These are phyloP conservation scores for Parus major DNA, from an alignment of 2,113 vertebrate genomes.

Conservation along the genomic window DNA sequence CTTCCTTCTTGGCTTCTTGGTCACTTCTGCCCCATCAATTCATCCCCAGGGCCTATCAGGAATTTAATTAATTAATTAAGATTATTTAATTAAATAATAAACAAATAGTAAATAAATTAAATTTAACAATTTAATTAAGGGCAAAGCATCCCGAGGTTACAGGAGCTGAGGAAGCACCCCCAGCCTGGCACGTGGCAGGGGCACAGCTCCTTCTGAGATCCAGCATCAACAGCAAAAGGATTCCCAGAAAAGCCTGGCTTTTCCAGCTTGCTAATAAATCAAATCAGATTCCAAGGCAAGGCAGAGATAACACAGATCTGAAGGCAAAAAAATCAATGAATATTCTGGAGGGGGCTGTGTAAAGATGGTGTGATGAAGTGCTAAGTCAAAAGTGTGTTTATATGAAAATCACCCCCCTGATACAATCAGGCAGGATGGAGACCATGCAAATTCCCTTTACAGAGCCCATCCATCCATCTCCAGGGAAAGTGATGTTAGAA, in stretches of 20 bases:
- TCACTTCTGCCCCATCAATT: neutral
- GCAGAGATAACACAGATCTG: slow-evolving; percentile 13
- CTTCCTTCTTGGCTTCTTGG: neutral
- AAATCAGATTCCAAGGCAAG: neutral
- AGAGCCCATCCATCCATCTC: neutral
- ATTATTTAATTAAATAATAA: too few relatives aligned
- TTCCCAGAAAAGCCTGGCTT: neutral
- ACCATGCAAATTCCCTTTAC: neutral
- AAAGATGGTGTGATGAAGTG: neutral
- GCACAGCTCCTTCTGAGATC: neutral
- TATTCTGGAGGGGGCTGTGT: neutral
- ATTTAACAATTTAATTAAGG: neutral
- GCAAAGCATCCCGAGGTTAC: neutral
- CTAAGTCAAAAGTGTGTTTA: slow-evolving; percentile 22
- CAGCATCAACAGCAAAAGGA: neutral
- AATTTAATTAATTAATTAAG: neutral
- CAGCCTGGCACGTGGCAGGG: neutral
- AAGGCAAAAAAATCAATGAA: slow-evolving; percentile 36
- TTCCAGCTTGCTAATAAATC: neutral
- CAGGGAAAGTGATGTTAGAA: neutral
- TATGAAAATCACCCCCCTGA: slow-evolving; percentile 12
- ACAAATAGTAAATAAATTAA: too few relatives aligned
- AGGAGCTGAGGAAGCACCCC: neutral
- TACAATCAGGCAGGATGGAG: neutral
- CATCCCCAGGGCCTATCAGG: neutral